phyloP scores from a whole-genome alignment of 2,797 vertebrate species.

The Gymnopithys bicolor region DNA sequence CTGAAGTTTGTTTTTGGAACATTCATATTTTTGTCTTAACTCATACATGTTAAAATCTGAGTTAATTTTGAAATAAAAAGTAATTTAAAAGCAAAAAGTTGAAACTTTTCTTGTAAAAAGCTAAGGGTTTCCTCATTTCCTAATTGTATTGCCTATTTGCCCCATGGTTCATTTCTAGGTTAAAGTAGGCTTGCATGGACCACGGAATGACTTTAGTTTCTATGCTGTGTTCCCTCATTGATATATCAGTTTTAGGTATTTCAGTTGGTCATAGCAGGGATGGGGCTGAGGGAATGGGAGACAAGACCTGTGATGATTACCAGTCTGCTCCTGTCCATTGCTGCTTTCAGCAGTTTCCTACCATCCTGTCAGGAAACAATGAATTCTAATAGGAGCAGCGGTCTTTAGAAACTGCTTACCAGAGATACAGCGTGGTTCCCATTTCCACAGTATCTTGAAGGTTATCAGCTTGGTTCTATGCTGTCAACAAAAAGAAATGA shows the following conservation, averaged over 20 bases:
- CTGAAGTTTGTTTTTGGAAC: background rate
- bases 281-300: background rate
- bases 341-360: slow-evolving; percentile 2
- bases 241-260: background rate
- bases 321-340: background rate
- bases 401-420: background rate
- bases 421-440: background rate
- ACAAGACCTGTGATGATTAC: background rate
- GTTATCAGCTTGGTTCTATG: background rate
- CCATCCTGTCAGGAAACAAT: background rate
- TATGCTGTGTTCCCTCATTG: background rate
- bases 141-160: background rate
- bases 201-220: background rate
- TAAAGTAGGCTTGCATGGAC: background rate
- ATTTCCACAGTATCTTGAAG: background rate
- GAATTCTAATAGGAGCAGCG: background rate
- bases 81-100: background rate
- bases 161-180: background rate
- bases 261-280: background rate
- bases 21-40: background rate
- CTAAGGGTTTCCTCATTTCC: background rate
- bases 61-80: background rate
- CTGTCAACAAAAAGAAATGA: slow-evolving; percentile 24
- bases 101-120: background rate
- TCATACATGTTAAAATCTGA: background rate